Conservation (phyloP, 2,797 vertebrate species). For the Myiotriccus ornatus region DNA sequence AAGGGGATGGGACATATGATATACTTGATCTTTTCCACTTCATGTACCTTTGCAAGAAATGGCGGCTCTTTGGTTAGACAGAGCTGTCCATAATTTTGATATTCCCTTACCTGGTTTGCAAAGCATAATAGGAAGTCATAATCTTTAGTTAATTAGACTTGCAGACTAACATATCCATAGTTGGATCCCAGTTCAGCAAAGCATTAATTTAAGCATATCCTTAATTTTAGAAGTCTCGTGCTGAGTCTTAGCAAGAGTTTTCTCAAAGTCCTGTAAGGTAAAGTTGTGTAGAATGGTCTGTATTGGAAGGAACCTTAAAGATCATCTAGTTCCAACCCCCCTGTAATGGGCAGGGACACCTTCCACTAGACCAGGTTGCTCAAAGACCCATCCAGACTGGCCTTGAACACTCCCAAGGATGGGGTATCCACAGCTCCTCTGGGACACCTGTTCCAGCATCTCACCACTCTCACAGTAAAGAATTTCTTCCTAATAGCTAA, state of each 20-base stretch:
- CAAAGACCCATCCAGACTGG: not conserved
- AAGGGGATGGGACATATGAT: not conserved
- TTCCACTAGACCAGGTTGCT: not conserved
- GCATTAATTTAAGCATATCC: not conserved
- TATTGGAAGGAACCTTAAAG: not conserved
- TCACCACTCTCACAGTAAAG: not conserved
- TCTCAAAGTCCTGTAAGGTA: not conserved
- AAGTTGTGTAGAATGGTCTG: not conserved
- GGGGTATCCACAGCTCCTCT: not conserved
- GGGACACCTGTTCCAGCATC: not conserved
- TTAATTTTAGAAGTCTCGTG: not conserved
- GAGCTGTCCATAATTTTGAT: not conserved
- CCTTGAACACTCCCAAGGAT: not conserved
- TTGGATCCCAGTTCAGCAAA: not conserved
- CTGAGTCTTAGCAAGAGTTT: not conserved
- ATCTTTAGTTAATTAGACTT: not conserved
- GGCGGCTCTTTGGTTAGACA: not conserved
- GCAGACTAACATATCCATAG: not conserved
- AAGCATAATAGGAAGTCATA: not conserved
- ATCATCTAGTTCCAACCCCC: not conserved
- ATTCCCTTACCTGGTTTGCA: not conserved
- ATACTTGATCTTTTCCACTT: not conserved
- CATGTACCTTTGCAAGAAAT: not conserved
- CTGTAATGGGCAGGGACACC: rapidly evolving
- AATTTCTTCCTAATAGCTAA: not conserved